Percentiles rank a stretch among this genome's conserved stretches.
phyloP scores from a whole-genome alignment of 2,888 invertebrate species.

The Heliconius hortense region DNA sequence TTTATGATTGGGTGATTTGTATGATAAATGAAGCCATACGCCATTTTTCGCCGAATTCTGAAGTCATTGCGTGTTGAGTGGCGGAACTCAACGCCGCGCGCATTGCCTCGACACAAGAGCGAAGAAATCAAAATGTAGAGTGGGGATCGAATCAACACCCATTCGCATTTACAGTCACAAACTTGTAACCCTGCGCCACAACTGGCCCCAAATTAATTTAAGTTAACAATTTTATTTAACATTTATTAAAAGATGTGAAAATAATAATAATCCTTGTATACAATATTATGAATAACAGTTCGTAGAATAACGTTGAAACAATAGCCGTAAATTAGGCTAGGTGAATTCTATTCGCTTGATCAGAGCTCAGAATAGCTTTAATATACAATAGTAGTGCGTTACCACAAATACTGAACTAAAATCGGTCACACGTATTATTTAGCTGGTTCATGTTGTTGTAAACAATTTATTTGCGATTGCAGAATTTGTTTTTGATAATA shows the following conservation, averaged over 20 bases:
- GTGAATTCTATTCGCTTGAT: slow-evolving; percentile 41
- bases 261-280: not conserved
- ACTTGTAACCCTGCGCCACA: too few relatives aligned
- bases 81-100: too few relatives aligned
- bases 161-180: too few relatives aligned
- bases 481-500: slow-evolving; percentile 42
- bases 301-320: slow-evolving; percentile 31
- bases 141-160: too few relatives aligned
- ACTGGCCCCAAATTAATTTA: too few relatives aligned
- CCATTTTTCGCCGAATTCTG: too few relatives aligned
- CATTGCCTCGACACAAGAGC: too few relatives aligned
- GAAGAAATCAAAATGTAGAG: too few relatives aligned
- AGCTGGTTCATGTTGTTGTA: slow-evolving; percentile 40
- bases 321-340: slow-evolving; percentile 39
- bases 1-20: slow-evolving; percentile 2
- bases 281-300: not conserved
- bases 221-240: not conserved
- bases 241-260: not conserved
- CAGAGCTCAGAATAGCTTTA: slow-evolving; percentile 39
- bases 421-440: slow-evolving; percentile 45
- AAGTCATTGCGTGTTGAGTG: too few relatives aligned
- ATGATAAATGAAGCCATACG: not conserved
- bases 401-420: slow-evolving; percentile 44
- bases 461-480: slow-evolving; percentile 42
- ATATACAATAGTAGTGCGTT: slow-evolving; percentile 40